Evolutionary conservation across 1,140 invertebrate genomes (phyloP), one percentile per base, ranked within the genome.

Genomic region (Bilobella aurantiaca): DNA sequence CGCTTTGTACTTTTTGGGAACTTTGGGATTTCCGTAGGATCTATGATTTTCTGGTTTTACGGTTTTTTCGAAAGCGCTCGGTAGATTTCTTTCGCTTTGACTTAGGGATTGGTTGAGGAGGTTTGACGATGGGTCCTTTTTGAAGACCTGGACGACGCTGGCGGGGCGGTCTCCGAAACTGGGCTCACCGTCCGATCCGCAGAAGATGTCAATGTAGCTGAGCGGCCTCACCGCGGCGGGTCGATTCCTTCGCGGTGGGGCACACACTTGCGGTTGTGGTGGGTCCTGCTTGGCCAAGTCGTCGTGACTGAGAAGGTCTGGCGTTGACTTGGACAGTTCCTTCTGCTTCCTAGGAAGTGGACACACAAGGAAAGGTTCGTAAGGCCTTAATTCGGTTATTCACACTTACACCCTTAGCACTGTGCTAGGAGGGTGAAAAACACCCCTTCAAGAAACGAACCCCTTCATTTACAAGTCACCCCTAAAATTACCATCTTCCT

Each of bases 251-350:
- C 25, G 25, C 49, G 14, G 8, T 16, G 8, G 23, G 21, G 12
- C 14, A 25, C 23, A 16, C 5, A 23, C 5, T 16, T 58, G 28
- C 29, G 25, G 12, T 58, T 23, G 23, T 3, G 12, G 3, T 53
- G 21, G 25, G 57, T 28, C 8, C 28, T 56, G 49, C 5, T 12
- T 23, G 14, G 14, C 12, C 5, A 14, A 28, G 25, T 62, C 3
- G 34, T 62, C 30, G 8, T 8, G 30, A 46, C 30, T 62, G 29
- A 37, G 31, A 27, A 62, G 59, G 12, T 31, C 32, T 25, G 59
- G 59, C 32, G 59, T 62, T 14, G 59, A 62, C 46, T 62, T 62
- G 37, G 59, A 62, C 34, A 62, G 3, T 62, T 62, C 59, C 29
- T 27, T 58, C 57, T 58, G 27, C 29, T 29, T 58, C 27, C 3